Conservation (phyloP, 2,797 vertebrate species). For the Labeo calbasu region DNA sequence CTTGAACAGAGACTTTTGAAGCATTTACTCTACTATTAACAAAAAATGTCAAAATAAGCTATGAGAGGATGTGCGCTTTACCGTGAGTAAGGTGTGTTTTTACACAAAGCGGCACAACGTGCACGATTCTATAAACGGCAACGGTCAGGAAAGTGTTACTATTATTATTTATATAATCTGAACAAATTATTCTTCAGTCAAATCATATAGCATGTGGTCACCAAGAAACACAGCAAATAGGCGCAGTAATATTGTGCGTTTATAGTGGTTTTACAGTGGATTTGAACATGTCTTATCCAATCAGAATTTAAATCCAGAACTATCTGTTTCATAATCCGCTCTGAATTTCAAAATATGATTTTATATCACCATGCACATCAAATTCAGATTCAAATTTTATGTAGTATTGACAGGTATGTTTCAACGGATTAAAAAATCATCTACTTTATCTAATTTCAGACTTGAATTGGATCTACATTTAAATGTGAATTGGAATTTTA, state of each 20-base stretch:
- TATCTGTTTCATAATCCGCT: not conserved
- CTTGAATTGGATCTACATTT: not conserved
- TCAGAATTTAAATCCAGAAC: not conserved
- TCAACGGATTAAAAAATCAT: not conserved
- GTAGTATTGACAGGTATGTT: not conserved
- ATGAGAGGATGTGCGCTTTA: not conserved
- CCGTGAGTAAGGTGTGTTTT: not conserved
- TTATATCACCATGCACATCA: not conserved
- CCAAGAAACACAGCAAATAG: not conserved
- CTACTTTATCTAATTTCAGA: not conserved
- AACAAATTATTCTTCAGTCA: not conserved
- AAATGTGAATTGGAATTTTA: not conserved
- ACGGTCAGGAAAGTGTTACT: not conserved
- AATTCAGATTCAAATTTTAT: not conserved
- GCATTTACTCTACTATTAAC: constrained; percentile 9
- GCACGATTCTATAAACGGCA: not conserved
- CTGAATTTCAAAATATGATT: not conserved
- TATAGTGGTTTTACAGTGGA: not conserved
- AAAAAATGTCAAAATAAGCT: not conserved
- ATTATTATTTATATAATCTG: not conserved
- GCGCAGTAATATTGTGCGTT: not conserved
- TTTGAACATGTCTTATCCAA: not conserved
- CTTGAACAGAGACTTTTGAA: not conserved
- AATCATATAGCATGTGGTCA: not conserved
- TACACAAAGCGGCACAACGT: not conserved